Evolutionary conservation across 2,113 vertebrate species (phyloP).

Genomic region (Maccullochella peelii): DNA sequence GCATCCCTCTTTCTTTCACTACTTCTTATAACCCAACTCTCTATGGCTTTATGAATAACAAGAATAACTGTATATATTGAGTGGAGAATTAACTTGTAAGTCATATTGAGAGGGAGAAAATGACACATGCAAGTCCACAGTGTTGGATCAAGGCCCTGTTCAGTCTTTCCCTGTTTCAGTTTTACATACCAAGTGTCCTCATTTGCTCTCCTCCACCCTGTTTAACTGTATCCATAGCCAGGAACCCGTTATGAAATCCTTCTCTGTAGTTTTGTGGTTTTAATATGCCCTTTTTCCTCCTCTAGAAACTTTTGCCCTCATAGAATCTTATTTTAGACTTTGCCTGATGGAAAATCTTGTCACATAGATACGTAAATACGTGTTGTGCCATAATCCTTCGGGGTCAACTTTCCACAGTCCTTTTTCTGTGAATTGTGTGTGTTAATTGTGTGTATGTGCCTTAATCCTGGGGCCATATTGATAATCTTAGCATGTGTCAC

Average conservation of each 20-base stretch:
- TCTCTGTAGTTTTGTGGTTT: conserved; percentile 36
- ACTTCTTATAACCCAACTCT: neutral
- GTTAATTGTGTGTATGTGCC: conserved; percentile 26
- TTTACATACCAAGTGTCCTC: conserved; percentile 40
- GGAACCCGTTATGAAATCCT: conserved; percentile 17
- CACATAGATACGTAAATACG: neutral
- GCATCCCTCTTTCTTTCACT: conserved; percentile 25
- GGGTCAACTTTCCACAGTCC: conserved; percentile 25
- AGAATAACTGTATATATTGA: neutral
- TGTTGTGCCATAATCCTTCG: conserved; percentile 29
- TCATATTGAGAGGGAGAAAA: conserved; percentile 1
- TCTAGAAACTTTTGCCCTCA: conserved; percentile 13
- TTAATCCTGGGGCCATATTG: conserved; percentile 49
- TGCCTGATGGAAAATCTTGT: conserved; percentile 9
- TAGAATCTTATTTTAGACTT: conserved; percentile 6
- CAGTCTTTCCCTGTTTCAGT: conserved; percentile 38
- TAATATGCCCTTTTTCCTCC: neutral
- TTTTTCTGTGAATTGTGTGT: conserved; percentile 32
- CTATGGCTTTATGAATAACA: neutral
- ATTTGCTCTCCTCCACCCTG: conserved; percentile 35
- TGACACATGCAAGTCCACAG: conserved; percentile 28
- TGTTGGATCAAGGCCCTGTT: conserved; percentile 49
- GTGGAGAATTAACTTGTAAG: too few species aligned
- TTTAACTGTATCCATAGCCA: conserved; percentile 12
- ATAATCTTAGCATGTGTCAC: conserved; percentile 43